A percentile compares a stretch with the other conserved stretches of the same genome.
Conservation (phyloP, 2,113 vertebrate genomes). For the Ameiurus melas region DNA sequence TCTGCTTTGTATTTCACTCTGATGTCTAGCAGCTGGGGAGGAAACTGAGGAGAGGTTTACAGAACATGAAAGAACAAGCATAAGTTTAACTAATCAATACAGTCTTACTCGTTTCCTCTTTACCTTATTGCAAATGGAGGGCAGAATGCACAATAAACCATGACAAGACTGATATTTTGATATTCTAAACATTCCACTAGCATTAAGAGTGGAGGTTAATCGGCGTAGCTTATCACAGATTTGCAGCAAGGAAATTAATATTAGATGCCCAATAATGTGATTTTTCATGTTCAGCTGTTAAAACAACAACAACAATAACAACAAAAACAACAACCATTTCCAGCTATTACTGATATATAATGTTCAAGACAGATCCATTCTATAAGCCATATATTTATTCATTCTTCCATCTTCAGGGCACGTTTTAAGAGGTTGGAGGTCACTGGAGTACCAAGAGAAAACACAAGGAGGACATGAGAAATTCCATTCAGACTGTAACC, state of each 20-base stretch:
- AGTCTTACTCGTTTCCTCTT: slow-evolving; percentile 4
- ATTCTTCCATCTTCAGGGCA: not conserved
- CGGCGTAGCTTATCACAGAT: not conserved
- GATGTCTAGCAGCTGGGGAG: slow-evolving; percentile 35
- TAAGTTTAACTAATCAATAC: slow-evolving; percentile 20
- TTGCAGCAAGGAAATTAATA: not conserved
- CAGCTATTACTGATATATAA: not conserved
- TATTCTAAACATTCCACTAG: not conserved
- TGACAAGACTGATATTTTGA: not conserved
- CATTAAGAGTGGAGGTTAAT: not conserved
- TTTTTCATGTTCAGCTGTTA: not conserved
- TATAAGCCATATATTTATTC: not conserved
- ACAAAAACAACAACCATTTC: not conserved
- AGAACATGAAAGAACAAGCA: not conserved
- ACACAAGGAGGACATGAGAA: not conserved
- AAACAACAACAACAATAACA: not conserved
- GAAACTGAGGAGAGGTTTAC: not conserved
- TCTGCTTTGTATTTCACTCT: slow-evolving; percentile 6
- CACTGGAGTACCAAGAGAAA: not conserved
- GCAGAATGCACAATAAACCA: not conserved
- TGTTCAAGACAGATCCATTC: not conserved
- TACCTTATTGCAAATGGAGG: slow-evolving; percentile 1
- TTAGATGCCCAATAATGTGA: not conserved
- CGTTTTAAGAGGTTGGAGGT: not conserved
- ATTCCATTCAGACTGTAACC: not conserved